phyloP scores from a whole-genome alignment of 2,797 vertebrate species.

The Etheostoma nigrum region DNA sequence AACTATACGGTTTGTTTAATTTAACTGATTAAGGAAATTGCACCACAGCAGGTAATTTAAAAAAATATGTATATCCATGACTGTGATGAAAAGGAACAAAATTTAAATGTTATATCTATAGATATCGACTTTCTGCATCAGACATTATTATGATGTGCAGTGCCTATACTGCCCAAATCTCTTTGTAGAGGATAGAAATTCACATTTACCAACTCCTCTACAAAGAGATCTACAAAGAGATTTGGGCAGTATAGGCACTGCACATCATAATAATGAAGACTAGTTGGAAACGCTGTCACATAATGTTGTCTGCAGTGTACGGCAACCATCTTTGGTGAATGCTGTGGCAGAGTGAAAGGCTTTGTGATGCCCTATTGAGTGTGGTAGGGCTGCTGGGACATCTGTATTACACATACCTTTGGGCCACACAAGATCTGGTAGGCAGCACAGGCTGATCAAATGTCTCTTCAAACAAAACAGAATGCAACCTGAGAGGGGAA shows the following conservation, averaged over 20 bases:
- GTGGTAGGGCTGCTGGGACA: slow-evolving; percentile 44
- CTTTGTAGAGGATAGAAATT: slow-evolving; percentile 31
- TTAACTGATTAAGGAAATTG: background rate
- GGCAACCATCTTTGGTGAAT: slow-evolving; percentile 32
- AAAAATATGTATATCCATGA: background rate
- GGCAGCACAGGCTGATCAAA: slow-evolving; percentile 72
- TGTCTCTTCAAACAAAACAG: slow-evolving; percentile 52
- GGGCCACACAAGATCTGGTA: slow-evolving; percentile 69
- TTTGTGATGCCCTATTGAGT: slow-evolving; percentile 55
- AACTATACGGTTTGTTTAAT: background rate
- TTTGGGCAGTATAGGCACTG: too few species aligned
- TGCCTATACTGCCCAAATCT: slow-evolving; percentile 5
- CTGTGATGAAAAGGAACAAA: background rate
- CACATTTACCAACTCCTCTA: slow-evolving; percentile 16
- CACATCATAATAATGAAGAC: slow-evolving; percentile 17
- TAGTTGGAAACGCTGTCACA: slow-evolving; percentile 19
- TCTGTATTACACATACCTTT: slow-evolving; percentile 76
- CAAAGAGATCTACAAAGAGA: too few species aligned
- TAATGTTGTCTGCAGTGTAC: slow-evolving; percentile 26
- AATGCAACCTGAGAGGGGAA: slow-evolving; percentile 68
- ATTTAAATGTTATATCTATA: background rate
- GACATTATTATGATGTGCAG: background rate
- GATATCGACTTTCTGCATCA: background rate
- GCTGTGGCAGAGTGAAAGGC: slow-evolving; percentile 38
- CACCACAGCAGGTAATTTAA: background rate